These are phyloP conservation scores for Clamator glandarius DNA, from an alignment of 2,797 vertebrate genomes.

Conservation along the genomic window DNA sequence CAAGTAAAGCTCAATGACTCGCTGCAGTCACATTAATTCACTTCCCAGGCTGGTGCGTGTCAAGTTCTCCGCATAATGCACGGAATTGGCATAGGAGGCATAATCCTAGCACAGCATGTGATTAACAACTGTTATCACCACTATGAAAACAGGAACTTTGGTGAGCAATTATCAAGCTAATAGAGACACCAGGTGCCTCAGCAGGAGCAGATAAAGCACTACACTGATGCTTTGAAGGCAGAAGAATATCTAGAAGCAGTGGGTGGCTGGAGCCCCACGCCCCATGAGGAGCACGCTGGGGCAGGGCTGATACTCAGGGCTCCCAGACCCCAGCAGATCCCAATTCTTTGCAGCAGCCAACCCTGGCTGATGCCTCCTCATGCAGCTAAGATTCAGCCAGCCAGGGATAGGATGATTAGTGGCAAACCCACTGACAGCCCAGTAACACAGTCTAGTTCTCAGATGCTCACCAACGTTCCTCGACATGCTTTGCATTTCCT, in stretches of 20 bases:
- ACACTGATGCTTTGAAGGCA: not conserved
- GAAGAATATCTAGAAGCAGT: not conserved
- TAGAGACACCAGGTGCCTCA: not conserved
- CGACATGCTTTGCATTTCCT: rapidly evolving
- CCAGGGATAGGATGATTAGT: rapidly evolving
- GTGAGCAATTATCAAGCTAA: slow-evolving; percentile 37
- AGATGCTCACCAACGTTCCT: not conserved
- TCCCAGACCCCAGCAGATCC: not conserved
- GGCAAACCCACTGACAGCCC: not conserved
- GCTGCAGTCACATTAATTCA: not conserved
- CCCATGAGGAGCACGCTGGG: rapidly evolving
- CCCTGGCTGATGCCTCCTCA: rapidly evolving
- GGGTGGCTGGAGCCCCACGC: not conserved
- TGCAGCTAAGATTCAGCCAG: not conserved
- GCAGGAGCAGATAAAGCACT: slow-evolving; percentile 6
- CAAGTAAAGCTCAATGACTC: not conserved
- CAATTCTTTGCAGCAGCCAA: too few species aligned
- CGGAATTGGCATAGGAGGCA: not conserved
- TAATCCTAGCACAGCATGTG: slow-evolving; percentile 7
- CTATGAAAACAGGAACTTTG: slow-evolving; percentile 37
- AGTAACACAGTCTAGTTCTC: not conserved
- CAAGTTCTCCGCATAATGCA: not conserved
- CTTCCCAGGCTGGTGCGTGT: not conserved
- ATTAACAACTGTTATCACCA: slow-evolving; percentile 34
- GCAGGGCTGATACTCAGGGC: not conserved